phyloP scores from a whole-genome alignment of 2,797 vertebrate species.

The Microhierax caerulescens region DNA sequence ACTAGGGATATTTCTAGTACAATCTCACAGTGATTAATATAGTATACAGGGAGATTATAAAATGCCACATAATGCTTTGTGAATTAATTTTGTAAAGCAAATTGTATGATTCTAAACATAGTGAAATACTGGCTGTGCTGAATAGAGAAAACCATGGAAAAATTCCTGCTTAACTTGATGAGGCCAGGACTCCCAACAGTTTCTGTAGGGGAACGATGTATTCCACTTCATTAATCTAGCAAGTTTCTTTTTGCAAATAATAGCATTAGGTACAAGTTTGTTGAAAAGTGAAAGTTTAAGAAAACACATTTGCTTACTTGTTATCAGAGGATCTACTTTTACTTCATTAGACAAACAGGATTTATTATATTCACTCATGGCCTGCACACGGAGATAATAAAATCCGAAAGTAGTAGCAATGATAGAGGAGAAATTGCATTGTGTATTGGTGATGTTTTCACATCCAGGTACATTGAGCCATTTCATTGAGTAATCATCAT shows the following conservation, averaged over 20 bases:
- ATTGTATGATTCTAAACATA: not conserved
- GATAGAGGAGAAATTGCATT: conserved; percentile 50
- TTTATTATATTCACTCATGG: not conserved
- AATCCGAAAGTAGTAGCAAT: rapidly evolving
- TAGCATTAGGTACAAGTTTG: not conserved
- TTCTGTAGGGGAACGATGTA: not conserved
- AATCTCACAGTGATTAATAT: not conserved
- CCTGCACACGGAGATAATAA: conserved; percentile 54
- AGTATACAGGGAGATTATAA: not conserved
- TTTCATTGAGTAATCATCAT: not conserved
- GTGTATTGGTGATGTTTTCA: not conserved
- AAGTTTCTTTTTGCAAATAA: not conserved
- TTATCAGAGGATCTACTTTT: not conserved
- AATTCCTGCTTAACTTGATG: not conserved
- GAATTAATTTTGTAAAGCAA: not conserved
- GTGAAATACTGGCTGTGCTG: not conserved
- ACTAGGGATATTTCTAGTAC: not conserved
- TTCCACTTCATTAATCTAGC: not conserved
- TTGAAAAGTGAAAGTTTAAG: not conserved
- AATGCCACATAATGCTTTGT: not conserved
- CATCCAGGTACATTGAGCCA: conserved; percentile 60
- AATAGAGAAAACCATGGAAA: not conserved
- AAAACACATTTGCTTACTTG: conserved; percentile 46
- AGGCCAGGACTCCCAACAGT: not conserved
- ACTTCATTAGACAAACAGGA: conserved; percentile 64